Evolutionary conservation across 2,888 invertebrate genomes (phyloP).

Genomic region (Oasisia sp.): DNA sequence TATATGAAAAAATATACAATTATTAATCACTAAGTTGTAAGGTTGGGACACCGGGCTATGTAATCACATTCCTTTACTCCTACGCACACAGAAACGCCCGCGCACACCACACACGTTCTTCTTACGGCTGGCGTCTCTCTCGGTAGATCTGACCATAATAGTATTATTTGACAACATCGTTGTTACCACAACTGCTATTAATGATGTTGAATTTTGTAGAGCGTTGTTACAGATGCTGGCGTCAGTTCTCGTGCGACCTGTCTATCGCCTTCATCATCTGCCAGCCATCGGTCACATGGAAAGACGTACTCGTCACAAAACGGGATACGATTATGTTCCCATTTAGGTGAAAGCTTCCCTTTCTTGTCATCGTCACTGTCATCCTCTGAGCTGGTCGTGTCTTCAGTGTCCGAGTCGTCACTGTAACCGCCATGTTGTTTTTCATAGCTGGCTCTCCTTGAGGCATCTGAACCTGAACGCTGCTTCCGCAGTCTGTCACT

Average conservation of each 20-base stretch:
- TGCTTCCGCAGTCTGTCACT: conserved; percentile 41
- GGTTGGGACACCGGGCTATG: no score
- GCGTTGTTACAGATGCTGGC: not conserved
- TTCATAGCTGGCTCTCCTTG: not conserved
- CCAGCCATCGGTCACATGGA: conserved; percentile 57
- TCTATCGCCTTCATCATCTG: conserved; percentile 57
- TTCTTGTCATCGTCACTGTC: not conserved
- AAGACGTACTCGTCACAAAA: conserved; percentile 50
- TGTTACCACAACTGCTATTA: not conserved
- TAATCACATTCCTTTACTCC: no score
- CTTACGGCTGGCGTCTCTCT: no score
- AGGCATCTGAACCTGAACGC: conserved; percentile 22
- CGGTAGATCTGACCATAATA: no score
- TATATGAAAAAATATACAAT: no score
- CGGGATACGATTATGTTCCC: conserved; percentile 33
- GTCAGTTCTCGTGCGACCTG: conserved; percentile 39
- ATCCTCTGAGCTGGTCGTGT: not conserved
- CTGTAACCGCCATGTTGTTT: not conserved
- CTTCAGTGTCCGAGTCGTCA: not conserved
- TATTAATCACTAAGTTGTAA: no score
- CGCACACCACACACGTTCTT: no score
- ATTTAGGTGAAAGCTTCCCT: conserved; percentile 25
- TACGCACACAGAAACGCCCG: no score
- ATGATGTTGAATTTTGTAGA: not conserved
- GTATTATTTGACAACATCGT: not conserved